A percentile compares a stretch with the other conserved stretches of the same genome.
These are phyloP conservation scores for Tupiocoris notatus DNA, from an alignment of 2,888 invertebrate genomes.

Conservation along the genomic window DNA sequence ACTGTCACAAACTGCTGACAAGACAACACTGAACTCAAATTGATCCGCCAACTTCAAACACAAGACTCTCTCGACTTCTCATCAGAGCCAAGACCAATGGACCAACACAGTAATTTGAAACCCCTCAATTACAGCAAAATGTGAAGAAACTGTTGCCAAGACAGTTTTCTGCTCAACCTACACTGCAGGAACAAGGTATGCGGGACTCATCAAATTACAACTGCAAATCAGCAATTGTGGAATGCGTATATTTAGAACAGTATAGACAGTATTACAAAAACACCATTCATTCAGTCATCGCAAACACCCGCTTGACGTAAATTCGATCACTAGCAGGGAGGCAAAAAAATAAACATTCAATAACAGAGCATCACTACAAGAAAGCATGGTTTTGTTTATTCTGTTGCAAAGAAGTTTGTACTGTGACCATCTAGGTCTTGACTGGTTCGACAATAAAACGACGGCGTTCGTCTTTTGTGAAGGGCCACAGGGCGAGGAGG, in stretches of 20 bases:
- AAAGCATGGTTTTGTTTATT: background rate
- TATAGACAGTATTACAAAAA: background rate
- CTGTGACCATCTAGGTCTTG: background rate
- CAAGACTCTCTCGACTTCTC: no score
- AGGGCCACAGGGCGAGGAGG: background rate
- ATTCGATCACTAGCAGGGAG: background rate
- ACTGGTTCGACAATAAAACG: background rate
- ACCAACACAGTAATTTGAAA: no score
- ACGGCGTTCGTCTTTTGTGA: background rate
- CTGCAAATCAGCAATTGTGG: background rate
- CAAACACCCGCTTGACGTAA: background rate
- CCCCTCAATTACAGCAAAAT: no score
- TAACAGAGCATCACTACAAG: background rate
- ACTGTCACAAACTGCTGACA: no score
- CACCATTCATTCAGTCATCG: background rate
- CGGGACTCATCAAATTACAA: background rate
- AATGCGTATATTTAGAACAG: background rate
- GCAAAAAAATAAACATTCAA: background rate
- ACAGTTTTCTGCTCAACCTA: no score
- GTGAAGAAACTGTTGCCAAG: no score
- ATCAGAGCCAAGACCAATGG: no score
- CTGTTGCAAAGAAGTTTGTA: background rate
- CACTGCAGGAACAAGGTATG: no score
- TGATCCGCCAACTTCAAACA: no score
- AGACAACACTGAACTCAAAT: no score